Conservation (phyloP, 2,797 vertebrate species). For the Amphiprion clarkii region DNA sequence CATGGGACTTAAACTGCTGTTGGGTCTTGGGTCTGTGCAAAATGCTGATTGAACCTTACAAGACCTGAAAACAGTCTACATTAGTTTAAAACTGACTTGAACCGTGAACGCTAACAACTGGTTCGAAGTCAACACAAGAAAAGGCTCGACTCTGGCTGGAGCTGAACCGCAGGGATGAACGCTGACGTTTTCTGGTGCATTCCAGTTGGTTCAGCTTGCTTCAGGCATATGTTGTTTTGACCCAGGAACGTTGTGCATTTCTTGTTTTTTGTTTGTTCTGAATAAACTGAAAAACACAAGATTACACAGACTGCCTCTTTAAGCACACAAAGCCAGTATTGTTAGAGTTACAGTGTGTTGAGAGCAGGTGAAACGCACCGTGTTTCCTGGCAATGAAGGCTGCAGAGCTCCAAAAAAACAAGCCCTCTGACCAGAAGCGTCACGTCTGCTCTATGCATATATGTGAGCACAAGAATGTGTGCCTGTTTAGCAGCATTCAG, state of each 20-base stretch:
- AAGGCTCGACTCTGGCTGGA: background rate
- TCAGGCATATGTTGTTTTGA: background rate
- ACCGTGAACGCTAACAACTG: background rate
- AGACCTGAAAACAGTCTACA: conserved; percentile 23
- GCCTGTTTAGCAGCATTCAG: conserved; percentile 67
- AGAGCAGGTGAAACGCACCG: conserved; percentile 1
- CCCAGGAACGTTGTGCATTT: background rate
- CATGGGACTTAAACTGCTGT: conserved; percentile 5
- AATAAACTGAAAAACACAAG: background rate
- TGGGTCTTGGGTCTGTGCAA: conserved; percentile 67
- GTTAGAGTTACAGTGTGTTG: too few species aligned
- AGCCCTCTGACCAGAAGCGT: conserved; percentile 19
- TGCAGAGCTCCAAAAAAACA: conserved; percentile 3
- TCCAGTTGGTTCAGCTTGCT: background rate
- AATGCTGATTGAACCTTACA: conserved; percentile 51
- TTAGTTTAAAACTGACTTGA: background rate
- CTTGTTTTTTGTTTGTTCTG: background rate
- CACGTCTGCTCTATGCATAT: conserved; percentile 48
- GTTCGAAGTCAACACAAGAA: background rate
- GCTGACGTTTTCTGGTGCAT: too few species aligned
- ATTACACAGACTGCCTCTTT: conserved; percentile 16
- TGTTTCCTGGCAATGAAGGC: conserved; percentile 27
- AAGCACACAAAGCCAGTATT: background rate
- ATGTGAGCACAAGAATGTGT: conserved; percentile 33
- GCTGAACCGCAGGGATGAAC: background rate